Percentiles rank a stretch among this genome's conserved stretches.
These are phyloP conservation scores for rabbit (Oryctolagus cuniculus) DNA, from an alignment of 2,113 vertebrate species.

Conservation along the genomic window DNA sequence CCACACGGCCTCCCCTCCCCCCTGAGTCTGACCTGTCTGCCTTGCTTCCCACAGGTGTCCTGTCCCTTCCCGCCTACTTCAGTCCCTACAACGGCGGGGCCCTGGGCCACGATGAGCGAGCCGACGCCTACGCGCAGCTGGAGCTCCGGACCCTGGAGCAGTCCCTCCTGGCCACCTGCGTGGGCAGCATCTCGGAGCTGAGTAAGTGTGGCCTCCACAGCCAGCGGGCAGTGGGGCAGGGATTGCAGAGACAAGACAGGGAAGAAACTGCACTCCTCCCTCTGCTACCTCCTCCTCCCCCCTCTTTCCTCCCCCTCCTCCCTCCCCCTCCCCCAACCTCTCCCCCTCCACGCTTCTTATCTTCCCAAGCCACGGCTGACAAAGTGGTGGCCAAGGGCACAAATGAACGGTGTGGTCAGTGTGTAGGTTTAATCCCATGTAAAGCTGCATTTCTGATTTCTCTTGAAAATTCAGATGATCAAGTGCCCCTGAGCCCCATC, in stretches of 20 bases:
- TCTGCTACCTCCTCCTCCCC: neutral
- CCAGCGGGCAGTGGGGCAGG: rapidly evolving
- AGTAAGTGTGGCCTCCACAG: conserved; percentile 89
- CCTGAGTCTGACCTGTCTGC: neutral
- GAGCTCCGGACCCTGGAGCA: conserved; percentile 99
- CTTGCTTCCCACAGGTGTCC: conserved; percentile 91
- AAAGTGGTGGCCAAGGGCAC: neutral
- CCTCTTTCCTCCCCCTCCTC: neutral
- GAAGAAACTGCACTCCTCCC: neutral
- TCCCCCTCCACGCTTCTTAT: rapidly evolving
- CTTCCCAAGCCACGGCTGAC: neutral
- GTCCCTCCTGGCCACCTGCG: conserved; percentile 97
- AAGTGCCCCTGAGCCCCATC: neutral
- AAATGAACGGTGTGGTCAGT: neutral
- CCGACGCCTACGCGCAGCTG: conserved; percentile 96
- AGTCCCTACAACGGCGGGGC: conserved; percentile 96
- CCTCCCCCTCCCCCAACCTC: neutral
- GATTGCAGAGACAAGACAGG: rapidly evolving
- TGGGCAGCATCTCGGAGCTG: conserved; percentile 98
- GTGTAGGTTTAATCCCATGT: neutral
- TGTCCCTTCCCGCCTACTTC: conserved; percentile 97
- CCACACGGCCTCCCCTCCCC: too few relatives aligned
- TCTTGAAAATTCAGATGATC: neutral
- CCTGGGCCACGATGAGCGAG: conserved; percentile 90
- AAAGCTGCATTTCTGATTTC: neutral